Evolutionary conservation across 2,888 invertebrate species (phyloP), one percentile per base, ranked within the genome.

Genomic region (Lepas anatifera): DNA sequence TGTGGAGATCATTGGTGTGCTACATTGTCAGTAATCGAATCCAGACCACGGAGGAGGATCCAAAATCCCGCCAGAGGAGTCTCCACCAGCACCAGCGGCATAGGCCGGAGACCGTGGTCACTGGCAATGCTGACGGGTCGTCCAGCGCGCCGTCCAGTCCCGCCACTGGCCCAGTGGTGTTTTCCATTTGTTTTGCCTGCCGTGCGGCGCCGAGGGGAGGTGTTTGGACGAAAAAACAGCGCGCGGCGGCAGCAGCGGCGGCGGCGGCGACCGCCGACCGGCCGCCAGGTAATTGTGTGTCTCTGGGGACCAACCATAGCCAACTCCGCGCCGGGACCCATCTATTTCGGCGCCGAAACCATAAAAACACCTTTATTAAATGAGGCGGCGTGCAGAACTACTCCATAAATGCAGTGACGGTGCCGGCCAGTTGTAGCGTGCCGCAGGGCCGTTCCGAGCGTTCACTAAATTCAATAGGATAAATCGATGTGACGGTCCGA

Each of bases 401-500:
- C 22, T 32, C 58, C 32, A 58, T 58, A 58, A 58, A 58, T 35
- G 58, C 58, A 32, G 6, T 35, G 32, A 10, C 16, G 10, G 35
- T 22, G 35, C 35, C 32, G 58, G 35, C 58, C 3, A 13, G 18
- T 22, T n/a, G n/a, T 58, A 22, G 58, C 58, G 58, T 58, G 58
- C 35, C 16, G 18, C 18, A 32, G 18, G 2, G 58, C 22, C 58
- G 58, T 58, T 58, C 22, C 35, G 16, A 35, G 32, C 32, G 58
- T 58, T 58, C 58, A 35, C 58, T 58, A 66, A 66, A 66, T 66
- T 66, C 66, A 66, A 66, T 66, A 66, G 66, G 39, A 25, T 4
- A 27, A 66, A 66, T 66, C 66, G 66, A 66, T 37, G 37, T n/a
- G 66, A 39, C 29, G 35, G 32, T 22, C 35, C 35, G 58, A 35